Evolutionary conservation across 2,797 vertebrate species (phyloP).

Genomic region (Diplodus sargus): DNA sequence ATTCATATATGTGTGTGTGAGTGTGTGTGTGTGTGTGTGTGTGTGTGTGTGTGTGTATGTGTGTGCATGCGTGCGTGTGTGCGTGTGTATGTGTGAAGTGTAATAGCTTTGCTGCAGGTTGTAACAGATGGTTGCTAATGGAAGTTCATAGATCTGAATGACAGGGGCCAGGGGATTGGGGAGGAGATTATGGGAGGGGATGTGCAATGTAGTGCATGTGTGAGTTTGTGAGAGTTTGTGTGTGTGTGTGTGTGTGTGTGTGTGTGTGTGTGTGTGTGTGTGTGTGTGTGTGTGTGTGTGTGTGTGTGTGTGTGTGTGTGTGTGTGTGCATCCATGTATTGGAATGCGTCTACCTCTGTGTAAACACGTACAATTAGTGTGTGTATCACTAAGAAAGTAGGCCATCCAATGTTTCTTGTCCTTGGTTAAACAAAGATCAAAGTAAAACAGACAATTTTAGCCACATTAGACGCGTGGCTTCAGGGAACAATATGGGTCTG

Average conservation of each 20-base stretch:
- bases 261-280: background rate
- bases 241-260: background rate
- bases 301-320: background rate
- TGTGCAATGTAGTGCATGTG: constrained; percentile 49
- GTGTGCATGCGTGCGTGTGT: background rate
- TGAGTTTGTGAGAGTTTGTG: constrained; percentile 13
- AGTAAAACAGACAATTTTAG: background rate
- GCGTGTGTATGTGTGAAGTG: constrained; percentile 35
- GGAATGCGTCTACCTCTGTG: constrained; percentile 32
- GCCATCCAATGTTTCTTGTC: constrained; percentile 34
- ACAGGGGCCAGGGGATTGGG: constrained; percentile 80
- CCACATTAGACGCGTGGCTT: background rate
- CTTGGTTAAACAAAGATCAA: constrained; percentile 26
- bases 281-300: background rate
- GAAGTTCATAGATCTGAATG: constrained; percentile 89
- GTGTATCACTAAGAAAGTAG: constrained; percentile 35
- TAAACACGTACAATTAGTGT: constrained; percentile 44
- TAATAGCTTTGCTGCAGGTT: constrained; percentile 86
- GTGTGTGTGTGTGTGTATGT: constrained; percentile 21
- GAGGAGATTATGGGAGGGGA: constrained; percentile 67
- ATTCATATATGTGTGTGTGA: constrained; percentile 33
- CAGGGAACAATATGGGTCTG: background rate
- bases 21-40: background rate
- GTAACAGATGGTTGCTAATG: constrained; percentile 90
- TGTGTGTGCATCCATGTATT: background rate